A percentile compares a stretch with the other conserved stretches of the same genome.
Conservation (phyloP, 1,140 invertebrate genomes). For the Calliphora vicina region DNA sequence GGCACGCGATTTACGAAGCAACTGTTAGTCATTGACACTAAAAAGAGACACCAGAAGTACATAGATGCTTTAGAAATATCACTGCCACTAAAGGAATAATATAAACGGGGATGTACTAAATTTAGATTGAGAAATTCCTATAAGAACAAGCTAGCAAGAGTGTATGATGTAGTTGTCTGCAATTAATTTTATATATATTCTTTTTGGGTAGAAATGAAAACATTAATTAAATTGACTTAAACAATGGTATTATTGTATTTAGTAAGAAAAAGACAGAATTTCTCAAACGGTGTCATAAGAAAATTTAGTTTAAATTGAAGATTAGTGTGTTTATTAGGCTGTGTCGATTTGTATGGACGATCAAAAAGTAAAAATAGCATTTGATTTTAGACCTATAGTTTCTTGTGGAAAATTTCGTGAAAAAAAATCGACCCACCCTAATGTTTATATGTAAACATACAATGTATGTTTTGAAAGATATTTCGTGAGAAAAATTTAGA, state of each 20-base stretch:
- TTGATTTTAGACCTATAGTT: too few relatives aligned
- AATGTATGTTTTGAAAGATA: too few relatives aligned
- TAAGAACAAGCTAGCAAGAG: not conserved
- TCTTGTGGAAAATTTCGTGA: too few relatives aligned
- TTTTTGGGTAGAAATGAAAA: not conserved
- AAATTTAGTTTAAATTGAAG: not conserved
- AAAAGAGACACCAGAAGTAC: not conserved
- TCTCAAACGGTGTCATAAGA: not conserved
- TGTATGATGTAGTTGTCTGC: not conserved
- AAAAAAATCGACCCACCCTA: too few relatives aligned
- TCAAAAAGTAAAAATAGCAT: too few relatives aligned
- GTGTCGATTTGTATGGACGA: not conserved
- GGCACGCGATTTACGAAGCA: not conserved
- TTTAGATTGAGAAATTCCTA: conserved; percentile 12
- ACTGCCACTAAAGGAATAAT: not conserved
- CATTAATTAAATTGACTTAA: conserved; percentile 25
- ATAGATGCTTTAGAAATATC: not conserved
- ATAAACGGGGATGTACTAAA: not conserved
- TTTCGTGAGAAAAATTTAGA: too few relatives aligned
- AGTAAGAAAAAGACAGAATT: not conserved
- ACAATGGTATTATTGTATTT: not conserved
- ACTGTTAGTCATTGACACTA: not conserved
- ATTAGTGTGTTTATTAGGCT: not conserved
- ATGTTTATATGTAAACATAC: too few relatives aligned
- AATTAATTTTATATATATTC: conserved; percentile 15